phyloP scores from a whole-genome alignment of 2,113 vertebrate species.

The Columbina picui region DNA sequence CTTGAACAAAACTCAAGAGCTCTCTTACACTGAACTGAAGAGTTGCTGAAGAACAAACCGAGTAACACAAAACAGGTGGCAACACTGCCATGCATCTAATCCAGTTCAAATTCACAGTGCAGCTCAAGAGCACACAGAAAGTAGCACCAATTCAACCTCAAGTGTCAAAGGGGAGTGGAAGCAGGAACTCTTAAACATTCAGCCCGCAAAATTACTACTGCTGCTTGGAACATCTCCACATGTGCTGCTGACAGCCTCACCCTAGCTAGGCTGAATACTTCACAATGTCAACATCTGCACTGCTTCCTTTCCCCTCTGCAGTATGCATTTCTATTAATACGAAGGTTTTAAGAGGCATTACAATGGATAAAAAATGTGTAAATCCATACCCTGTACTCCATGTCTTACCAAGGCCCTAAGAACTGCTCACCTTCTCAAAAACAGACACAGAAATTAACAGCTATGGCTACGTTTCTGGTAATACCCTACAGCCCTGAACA shows the following conservation, averaged over 20 bases:
- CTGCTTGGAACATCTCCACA: background rate
- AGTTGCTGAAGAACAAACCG: background rate
- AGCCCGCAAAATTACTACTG: background rate
- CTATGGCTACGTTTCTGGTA: background rate
- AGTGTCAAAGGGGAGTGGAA: background rate
- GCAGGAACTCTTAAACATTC: background rate
- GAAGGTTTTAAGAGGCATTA: background rate
- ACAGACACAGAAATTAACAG: background rate
- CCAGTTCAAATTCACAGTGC: background rate
- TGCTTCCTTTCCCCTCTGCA: background rate
- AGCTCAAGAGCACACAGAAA: background rate
- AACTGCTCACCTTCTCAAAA: background rate
- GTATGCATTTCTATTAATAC: background rate
- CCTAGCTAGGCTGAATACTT: background rate
- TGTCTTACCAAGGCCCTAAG: background rate
- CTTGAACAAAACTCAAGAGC: background rate
- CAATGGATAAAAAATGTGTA: background rate
- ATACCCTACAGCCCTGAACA: background rate
- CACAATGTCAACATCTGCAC: background rate
- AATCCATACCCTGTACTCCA: background rate
- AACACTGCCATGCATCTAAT: background rate
- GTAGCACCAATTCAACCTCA: background rate
- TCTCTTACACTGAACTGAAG: background rate
- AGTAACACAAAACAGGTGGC: background rate
- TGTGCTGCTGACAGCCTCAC: background rate